Percentiles rank a stretch among this genome's conserved stretches.
phyloP scores from a whole-genome alignment of 2,797 vertebrate genomes.

The Taenioides sp. region DNA sequence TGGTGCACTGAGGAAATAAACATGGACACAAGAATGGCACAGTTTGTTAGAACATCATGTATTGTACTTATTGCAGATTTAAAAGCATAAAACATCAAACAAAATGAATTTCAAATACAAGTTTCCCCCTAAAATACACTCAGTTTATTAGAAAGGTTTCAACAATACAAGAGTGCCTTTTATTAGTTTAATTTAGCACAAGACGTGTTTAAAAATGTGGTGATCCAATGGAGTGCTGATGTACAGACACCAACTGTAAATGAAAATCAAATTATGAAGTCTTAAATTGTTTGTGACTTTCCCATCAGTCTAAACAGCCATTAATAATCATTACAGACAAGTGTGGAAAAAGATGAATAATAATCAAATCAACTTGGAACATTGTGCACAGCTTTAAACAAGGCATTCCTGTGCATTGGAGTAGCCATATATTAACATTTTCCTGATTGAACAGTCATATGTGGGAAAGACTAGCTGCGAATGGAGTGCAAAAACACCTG shows the following conservation, averaged over 20 bases:
- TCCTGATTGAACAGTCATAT: conserved; percentile 78
- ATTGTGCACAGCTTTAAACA: conserved; percentile 78
- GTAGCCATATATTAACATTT: conserved; percentile 71
- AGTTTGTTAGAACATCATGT: conserved; percentile 11
- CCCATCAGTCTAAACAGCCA: conserved; percentile 48
- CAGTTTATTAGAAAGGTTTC: conserved; percentile 79
- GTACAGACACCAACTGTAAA: conserved; percentile 49
- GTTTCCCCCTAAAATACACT: conserved; percentile 69
- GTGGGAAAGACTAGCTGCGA: conserved; percentile 78
- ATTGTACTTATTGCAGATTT: conserved; percentile 4
- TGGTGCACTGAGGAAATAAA: not conserved
- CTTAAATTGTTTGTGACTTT: conserved; percentile 57
- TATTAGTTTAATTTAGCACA: conserved; percentile 68
- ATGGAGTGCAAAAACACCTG: conserved; percentile 82
- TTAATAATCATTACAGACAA: conserved; percentile 51
- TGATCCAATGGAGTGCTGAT: conserved; percentile 52
- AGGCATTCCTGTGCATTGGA: conserved; percentile 78
- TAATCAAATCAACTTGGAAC: conserved; percentile 54
- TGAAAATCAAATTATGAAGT: conserved; percentile 51
- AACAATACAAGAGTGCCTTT: conserved; percentile 72
- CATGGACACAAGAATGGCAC: not conserved
- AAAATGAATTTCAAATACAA: conserved; percentile 45
- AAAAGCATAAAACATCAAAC: conserved; percentile 18
- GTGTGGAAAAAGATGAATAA: conserved; percentile 46
- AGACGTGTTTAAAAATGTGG: conserved; percentile 68